Evolutionary conservation across 2,797 vertebrate species (phyloP).

Genomic region (Percopsis omiscomaycus): DNA sequence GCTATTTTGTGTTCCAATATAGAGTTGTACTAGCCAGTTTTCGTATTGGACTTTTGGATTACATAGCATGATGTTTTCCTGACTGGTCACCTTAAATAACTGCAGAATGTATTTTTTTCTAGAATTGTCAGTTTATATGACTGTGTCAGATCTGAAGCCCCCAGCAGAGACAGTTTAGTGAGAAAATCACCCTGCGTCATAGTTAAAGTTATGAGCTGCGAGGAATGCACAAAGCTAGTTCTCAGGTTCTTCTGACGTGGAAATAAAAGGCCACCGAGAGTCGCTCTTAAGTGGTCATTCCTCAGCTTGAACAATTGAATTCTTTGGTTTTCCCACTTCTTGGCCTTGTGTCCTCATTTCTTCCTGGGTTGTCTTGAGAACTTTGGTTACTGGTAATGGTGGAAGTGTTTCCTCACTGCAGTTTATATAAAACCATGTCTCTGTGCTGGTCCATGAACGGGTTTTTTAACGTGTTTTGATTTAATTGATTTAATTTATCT

Average conservation of each 20-base stretch:
- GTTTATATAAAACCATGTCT: too few relatives aligned
- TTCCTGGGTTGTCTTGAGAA: slow-evolving; percentile 17
- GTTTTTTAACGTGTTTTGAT: slow-evolving; percentile 47
- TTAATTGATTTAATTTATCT: slow-evolving; percentile 69
- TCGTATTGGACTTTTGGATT: too few relatives aligned
- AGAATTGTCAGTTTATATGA: slow-evolving; percentile 23
- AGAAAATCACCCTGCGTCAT: slow-evolving; percentile 40
- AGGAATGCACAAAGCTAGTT: slow-evolving; percentile 52
- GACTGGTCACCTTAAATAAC: slow-evolving; percentile 31
- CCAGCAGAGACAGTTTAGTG: slow-evolving; percentile 17
- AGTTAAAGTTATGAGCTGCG: slow-evolving; percentile 55
- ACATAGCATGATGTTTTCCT: slow-evolving; percentile 54
- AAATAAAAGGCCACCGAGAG: slow-evolving; percentile 34
- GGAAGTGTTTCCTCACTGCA: not conserved
- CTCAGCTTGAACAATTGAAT: slow-evolving; percentile 33
- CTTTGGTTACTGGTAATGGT: slow-evolving; percentile 21
- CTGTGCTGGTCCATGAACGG: not conserved
- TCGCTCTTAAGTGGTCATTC: slow-evolving; percentile 39
- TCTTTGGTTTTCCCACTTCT: slow-evolving; percentile 33
- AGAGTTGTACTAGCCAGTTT: slow-evolving; percentile 1
- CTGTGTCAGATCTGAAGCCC: slow-evolving; percentile 41
- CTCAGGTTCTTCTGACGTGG: slow-evolving; percentile 37
- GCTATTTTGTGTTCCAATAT: too few relatives aligned
- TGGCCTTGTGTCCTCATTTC: slow-evolving; percentile 41
- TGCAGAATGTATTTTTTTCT: slow-evolving; percentile 52